Evolutionary conservation across 2,888 invertebrate species (phyloP), one percentile per base, ranked within the genome.

Genomic region (Acrocyrtus sp.): DNA sequence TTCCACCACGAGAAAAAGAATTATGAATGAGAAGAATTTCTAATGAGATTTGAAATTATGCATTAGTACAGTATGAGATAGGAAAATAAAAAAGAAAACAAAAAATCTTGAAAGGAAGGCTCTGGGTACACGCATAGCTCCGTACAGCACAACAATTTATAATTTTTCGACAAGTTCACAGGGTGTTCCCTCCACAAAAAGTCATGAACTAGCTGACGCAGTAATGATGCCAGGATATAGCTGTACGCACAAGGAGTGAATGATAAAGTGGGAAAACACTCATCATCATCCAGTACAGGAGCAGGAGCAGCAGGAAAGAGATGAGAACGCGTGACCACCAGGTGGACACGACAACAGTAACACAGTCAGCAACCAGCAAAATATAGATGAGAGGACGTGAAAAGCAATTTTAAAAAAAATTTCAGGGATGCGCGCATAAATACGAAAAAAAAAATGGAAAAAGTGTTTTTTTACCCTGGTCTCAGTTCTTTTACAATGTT

Each of bases 41-140:
- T 66, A 66, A 66, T 66, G 66, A 66, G 66, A 66, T 65, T 65
- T 65, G 65, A 65, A 65, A 47, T 65, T 53, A 63, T n/a, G n/a
- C n/a, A n/a, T 54, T 62, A 62, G 34, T 5, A 34, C 5, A 12
- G 34, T 8, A 34, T 5, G 34, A 34, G 34, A 34, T 5, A 34
- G 12, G 34, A 34, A 12, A 12, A 34, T 5, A 34, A 12, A 34
- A n/a, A n/a, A n/a, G n/a, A n/a, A n/a, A n/a, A n/a, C 60, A 48
- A 34, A 60, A 60, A 43, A 48, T 60, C 47, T 45, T 47, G 29
- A 60, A 22, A 26, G 43, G 27, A 57, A 39, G 15, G 39, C 12
- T 6, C 39, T 10, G 15, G 39, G 39, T 12, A 39, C 12, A 39
- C 12, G 6, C 39, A 39, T 39, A 39, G 6, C 12, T 39, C 12